Evolutionary conservation across 2,888 invertebrate genomes (phyloP).

Genomic region (Cepaea hortensis): DNA sequence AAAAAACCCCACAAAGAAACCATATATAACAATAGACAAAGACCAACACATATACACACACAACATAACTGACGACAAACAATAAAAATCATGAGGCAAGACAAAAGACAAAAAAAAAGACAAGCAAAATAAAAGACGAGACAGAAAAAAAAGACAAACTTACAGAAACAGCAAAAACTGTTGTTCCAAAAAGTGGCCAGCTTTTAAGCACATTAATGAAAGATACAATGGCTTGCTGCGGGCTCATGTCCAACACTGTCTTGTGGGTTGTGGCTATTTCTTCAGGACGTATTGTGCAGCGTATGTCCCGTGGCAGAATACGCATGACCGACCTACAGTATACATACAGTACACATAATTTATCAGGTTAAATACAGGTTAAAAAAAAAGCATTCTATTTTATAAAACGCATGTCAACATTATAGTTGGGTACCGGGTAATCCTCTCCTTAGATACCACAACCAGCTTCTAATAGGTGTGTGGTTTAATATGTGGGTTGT

Average conservation of each 20-base stretch:
- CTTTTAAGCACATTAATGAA: slow-evolving; percentile 93
- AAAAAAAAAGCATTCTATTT: no score
- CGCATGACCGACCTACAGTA: slow-evolving; percentile 71
- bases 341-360: not conserved
- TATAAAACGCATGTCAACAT: no score
- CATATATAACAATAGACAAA: no score
- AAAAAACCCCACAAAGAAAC: not conserved
- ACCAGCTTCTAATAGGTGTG: no score
- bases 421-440: no score
- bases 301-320: slow-evolving; percentile 88
- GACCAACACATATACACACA: no score
- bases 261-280: slow-evolving; percentile 91
- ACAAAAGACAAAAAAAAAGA: no score
- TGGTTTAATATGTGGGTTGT: no score
- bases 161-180: slow-evolving; percentile 95
- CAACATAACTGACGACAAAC: no score
- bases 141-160: slow-evolving; percentile 64
- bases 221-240: slow-evolving; percentile 91
- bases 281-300: slow-evolving; percentile 86
- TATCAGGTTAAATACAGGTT: not conserved
- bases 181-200: slow-evolving; percentile 94
- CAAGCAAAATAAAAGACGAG: no score
- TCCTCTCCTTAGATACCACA: no score
- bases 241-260: slow-evolving; percentile 89
- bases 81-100: no score